phyloP scores from a whole-genome alignment of 2,797 vertebrate genomes.

The Myotis vivesi region DNA sequence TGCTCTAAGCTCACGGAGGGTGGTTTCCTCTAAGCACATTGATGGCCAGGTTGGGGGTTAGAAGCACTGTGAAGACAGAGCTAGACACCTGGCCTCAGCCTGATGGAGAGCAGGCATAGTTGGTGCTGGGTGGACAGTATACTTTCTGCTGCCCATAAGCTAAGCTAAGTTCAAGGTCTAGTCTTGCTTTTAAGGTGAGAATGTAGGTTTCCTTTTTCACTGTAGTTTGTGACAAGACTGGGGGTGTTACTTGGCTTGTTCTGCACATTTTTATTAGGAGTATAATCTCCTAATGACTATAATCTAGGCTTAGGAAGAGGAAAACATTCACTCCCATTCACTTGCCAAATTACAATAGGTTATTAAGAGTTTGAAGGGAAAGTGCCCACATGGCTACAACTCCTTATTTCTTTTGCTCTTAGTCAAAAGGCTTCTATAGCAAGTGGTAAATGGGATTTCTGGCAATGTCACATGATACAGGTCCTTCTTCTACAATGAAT shows the following conservation, averaged over 20 bases:
- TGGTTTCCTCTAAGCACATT: background rate
- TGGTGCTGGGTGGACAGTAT: background rate
- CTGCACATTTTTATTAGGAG: background rate
- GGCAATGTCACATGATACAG: background rate
- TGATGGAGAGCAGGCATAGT: background rate
- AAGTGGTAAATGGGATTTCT: background rate
- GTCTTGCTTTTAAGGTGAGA: background rate
- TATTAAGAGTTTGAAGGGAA: background rate
- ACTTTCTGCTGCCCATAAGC: background rate
- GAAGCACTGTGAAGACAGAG: background rate
- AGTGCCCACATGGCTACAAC: background rate
- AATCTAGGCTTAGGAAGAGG: background rate
- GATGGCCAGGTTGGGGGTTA: background rate
- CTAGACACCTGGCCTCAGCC: background rate
- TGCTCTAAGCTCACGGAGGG: background rate
- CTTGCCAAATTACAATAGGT: background rate
- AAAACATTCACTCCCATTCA: background rate
- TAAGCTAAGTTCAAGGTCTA: background rate
- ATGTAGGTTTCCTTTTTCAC: background rate
- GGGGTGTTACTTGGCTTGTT: background rate
- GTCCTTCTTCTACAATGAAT: background rate
- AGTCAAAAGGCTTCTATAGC: background rate
- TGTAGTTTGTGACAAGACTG: background rate
- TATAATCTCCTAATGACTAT: background rate
- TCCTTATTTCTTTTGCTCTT: constrained; percentile 11